A percentile compares a stretch with the other conserved stretches of the same genome.
Evolutionary conservation across 2,888 invertebrate genomes (phyloP).

Genomic region (Allygus modestus): DNA sequence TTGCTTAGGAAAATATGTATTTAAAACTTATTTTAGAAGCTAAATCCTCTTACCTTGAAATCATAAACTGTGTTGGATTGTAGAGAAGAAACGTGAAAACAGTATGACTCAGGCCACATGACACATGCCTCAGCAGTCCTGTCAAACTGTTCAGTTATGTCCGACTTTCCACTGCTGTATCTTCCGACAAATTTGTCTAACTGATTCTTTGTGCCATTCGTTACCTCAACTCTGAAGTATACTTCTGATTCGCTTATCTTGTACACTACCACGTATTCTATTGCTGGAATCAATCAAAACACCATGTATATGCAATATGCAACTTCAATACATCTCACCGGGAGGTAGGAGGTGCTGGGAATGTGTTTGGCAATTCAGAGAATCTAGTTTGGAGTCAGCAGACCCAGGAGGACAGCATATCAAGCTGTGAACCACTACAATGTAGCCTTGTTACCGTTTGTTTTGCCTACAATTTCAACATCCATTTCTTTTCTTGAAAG

Average conservation of each 20-base stretch:
- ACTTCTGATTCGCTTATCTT: conserved; percentile 7
- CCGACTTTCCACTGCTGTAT: background rate
- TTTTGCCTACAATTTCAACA: too few relatives aligned
- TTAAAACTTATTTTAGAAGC: too few relatives aligned
- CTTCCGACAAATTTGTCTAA: conserved; percentile 26
- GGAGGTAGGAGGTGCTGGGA: too few relatives aligned
- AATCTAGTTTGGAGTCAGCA: too few relatives aligned
- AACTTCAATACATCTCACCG: too few relatives aligned
- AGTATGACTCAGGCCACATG: conserved; percentile 29
- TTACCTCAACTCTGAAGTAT: conserved; percentile 29
- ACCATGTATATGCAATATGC: too few relatives aligned
- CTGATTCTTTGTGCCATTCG: conserved; percentile 5
- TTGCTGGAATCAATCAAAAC: conserved; percentile 14
- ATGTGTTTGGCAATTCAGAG: too few relatives aligned
- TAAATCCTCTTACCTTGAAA: conserved; percentile 21
- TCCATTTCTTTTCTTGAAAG: too few relatives aligned
- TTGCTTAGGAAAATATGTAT: too few relatives aligned
- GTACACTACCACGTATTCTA: conserved; percentile 27
- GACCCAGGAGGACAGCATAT: too few relatives aligned
- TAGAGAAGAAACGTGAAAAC: conserved; percentile 19
- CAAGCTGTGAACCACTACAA: too few relatives aligned
- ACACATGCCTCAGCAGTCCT: conserved; percentile 2
- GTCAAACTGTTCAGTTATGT: background rate
- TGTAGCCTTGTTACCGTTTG: too few relatives aligned
- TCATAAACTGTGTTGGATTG: background rate